Evolutionary conservation across 2,888 invertebrate species (phyloP), one percentile per base, ranked within the genome.

Genomic region (Pomacea canaliculata): DNA sequence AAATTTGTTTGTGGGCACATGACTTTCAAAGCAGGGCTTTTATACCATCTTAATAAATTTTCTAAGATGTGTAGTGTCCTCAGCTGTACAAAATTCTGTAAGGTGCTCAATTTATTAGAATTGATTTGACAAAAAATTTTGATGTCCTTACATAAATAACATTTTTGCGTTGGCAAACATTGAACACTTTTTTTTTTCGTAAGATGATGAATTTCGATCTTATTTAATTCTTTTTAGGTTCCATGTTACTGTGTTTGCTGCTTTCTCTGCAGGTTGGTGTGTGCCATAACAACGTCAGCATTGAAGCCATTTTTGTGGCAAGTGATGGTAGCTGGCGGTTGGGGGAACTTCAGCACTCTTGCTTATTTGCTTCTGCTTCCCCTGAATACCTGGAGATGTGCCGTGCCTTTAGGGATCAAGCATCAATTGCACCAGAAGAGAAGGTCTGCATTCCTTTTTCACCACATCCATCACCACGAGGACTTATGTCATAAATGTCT

Each of bases 321-420:
- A 93, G 93, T 23, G 95, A 96, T 91, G 96, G 96, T 0, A 94
- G 93, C 77, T 97, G 97, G 97, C 95, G 96, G 88, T 92, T 97
- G 56, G 96, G 95, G 18, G 96, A 96, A 8, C 92, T 97, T 87
- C 96, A 97, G 89, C 94, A 89, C 81, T 81, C 85, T 92, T 95
- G 81, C 94, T 94, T 49, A 93, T 94, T 88, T 92, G 71, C 79
- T 27, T 84, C 86, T 13, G 82, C 81, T 16, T 84, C 95, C 19
- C 89, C 91, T 71, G 94, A 94, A 75, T 96, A 96, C 87, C 93
- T 93, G 80, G 93, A 94, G 71, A 76, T 78, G 23, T 80, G 81
- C 18, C 74, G 81, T 60, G 81, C 83, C 10, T 83, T 81, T 51
- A 78, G 87, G 37, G 78, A 84, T 80, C 81, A 85, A 68, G 80